These are phyloP conservation scores for Cataglyphis altisquamis DNA, from an alignment of 2,888 invertebrate species.

Conservation along the genomic window DNA sequence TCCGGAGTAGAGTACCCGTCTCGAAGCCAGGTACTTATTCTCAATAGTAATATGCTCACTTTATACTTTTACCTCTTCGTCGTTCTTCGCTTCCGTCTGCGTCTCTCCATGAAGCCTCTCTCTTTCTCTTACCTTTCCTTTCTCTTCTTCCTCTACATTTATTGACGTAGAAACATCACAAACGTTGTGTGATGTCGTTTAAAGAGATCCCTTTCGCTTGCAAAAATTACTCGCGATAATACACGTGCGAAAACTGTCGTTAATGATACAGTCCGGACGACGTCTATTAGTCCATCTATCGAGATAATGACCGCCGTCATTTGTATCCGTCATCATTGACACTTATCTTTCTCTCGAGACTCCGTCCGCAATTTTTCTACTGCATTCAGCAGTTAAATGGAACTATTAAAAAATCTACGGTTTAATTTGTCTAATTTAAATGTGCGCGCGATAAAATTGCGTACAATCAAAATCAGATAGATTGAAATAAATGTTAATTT, in stretches of 20 bases:
- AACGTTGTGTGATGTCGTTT: constrained; percentile 75
- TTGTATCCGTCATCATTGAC: not conserved
- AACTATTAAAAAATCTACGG: constrained; percentile 5
- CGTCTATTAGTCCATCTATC: constrained; percentile 84
- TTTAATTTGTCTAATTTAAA: not conserved
- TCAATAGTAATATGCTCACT: constrained; percentile 86
- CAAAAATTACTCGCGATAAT: constrained; percentile 73
- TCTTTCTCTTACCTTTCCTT: constrained; percentile 30
- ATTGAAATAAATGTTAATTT: constrained; percentile 5
- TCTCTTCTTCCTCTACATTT: constrained; percentile 59
- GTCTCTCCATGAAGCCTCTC: constrained; percentile 37
- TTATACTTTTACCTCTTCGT: constrained; percentile 81
- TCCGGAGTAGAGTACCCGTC: constrained; percentile 77
- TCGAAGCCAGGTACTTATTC: constrained; percentile 86
- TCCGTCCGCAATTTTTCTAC: not conserved
- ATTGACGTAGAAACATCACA: constrained; percentile 73
- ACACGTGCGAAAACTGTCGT: constrained; percentile 70
- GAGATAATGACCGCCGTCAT: constrained; percentile 67
- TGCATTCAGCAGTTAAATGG: not conserved
- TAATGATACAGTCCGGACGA: constrained; percentile 81
- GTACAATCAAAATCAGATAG: not conserved
- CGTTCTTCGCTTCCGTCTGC: constrained; percentile 64
- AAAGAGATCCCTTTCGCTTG: constrained; percentile 79
- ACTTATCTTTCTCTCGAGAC: constrained; percentile 21
- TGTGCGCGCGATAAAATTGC: not conserved